Evolutionary conservation across 2,113 vertebrate species (phyloP).

Genomic region (Gymnogyps californianus): DNA sequence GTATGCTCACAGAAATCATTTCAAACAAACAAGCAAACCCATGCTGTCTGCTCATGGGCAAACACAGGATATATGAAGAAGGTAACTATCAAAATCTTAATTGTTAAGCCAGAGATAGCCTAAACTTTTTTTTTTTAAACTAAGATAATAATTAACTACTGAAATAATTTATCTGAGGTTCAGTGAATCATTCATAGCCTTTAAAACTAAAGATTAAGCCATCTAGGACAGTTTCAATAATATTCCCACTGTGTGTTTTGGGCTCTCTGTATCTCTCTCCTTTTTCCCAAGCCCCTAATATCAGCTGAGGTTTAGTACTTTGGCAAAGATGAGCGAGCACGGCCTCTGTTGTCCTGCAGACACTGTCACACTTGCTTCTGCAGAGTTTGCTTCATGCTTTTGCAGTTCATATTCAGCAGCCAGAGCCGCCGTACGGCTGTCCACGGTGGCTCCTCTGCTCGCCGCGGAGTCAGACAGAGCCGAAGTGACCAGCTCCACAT

Average conservation of each 20-base stretch:
- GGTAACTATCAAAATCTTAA: not conserved
- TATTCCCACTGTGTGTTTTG: not conserved
- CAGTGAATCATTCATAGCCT: not conserved
- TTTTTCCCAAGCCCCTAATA: not conserved
- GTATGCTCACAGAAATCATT: not conserved
- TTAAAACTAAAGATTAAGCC: not conserved
- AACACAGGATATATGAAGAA: not conserved
- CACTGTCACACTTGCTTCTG: not conserved
- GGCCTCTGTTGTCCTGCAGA: not conserved
- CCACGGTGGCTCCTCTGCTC: not conserved
- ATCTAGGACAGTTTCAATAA: not conserved
- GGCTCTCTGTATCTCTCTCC: not conserved
- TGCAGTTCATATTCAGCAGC: fast-evolving
- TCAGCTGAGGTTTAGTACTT: not conserved
- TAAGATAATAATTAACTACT: not conserved
- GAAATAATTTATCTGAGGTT: not conserved
- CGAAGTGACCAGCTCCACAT: not conserved
- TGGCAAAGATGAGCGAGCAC: too few relatives aligned
- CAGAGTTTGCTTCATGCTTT: not conserved
- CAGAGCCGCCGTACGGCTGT: fast-evolving
- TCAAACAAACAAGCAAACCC: not conserved
- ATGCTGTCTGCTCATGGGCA: not conserved
- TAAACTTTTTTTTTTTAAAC: not conserved
- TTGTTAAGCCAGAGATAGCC: not conserved
- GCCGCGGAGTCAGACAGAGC: fast-evolving